Base-by-base conservation (phyloP, 2,888 invertebrate species). In the Bedellia somnulentella region DNA sequence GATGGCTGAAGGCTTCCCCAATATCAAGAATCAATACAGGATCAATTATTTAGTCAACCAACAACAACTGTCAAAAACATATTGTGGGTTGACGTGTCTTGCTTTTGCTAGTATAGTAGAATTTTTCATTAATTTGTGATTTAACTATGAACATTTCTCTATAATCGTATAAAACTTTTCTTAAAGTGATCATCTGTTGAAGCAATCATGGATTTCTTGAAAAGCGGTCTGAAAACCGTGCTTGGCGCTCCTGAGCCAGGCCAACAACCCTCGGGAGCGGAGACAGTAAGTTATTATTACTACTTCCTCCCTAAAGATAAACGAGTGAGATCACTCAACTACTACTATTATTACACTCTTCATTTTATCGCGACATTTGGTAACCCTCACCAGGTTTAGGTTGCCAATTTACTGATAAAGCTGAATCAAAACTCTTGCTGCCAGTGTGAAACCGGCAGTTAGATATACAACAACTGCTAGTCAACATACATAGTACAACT, bases 201-300 rank as follows among this genome's bases (percentile, higher is more conserved):
- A 18, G 18, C 18, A 18, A 18, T 6, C 18, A 92, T 92, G 92
- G 91, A 92, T 67, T 90, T 88, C 60, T 80, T 92, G 36, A 88
- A 88, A 68, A 91, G 89, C 61, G 88, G 92, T 39, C 70, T 92
- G 33, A 92, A 92, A 64, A 89, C 92, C 23, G 93, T 93, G 30
- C 79, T 96, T 30, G 94, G 94, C 15, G 79, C 88, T 21, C 86
- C 86, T 15, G 86, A 87, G 52, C 83, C 87, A 31, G 91, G 86
- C 27, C 82, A 82, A 38, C 85, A 86, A 48, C 88, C 90, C 22
- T 85, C 90, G 33, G 92, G 90, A 36, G 93, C 93, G 29, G 95
- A 96, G 79, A 96, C 93, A 47, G 95, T 94, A 77, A 68, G 75
- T 67, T 18, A 6, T 6, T 18, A 27, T 35, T 33, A 30, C 15